A percentile compares a stretch with the other conserved stretches of the same genome.
Conservation (phyloP, 2,888 invertebrate species). For the Kryphioiulus occultus region DNA sequence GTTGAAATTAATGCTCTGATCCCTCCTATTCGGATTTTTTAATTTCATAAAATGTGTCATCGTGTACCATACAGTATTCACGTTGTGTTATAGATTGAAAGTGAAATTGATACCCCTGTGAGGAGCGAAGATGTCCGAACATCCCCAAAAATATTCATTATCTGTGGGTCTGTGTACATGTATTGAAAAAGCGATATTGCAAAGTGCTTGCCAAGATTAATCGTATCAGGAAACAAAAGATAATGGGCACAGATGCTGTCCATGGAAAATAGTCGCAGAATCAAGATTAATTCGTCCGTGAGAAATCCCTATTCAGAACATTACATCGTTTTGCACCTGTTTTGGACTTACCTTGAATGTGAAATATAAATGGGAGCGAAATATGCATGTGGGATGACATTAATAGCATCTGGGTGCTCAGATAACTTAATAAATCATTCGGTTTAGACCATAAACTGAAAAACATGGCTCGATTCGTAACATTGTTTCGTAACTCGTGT, state of each 20-base stretch:
- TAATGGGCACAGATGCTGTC: neutral
- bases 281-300: neutral
- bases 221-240: neutral
- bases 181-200: neutral
- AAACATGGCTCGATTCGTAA: too few relatives aligned
- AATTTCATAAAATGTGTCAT: conserved; percentile 9
- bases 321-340: conserved; percentile 1
- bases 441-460: neutral
- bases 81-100: too few relatives aligned
- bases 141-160: neutral
- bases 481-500: too few relatives aligned
- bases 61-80: neutral
- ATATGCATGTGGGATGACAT: neutral
- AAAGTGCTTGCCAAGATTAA: conserved; percentile 2
- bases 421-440: conserved; percentile 31
- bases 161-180: neutral
- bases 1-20: neutral
- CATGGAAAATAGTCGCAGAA: neutral
- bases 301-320: neutral
- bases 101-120: conserved; percentile 1
- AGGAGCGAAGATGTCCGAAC: neutral
- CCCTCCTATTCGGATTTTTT: neutral
- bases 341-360: neutral
- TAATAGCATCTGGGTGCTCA: neutral
- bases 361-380: neutral